Conservation (phyloP, 1,140 invertebrate genomes). For the Leucophenga varia region DNA sequence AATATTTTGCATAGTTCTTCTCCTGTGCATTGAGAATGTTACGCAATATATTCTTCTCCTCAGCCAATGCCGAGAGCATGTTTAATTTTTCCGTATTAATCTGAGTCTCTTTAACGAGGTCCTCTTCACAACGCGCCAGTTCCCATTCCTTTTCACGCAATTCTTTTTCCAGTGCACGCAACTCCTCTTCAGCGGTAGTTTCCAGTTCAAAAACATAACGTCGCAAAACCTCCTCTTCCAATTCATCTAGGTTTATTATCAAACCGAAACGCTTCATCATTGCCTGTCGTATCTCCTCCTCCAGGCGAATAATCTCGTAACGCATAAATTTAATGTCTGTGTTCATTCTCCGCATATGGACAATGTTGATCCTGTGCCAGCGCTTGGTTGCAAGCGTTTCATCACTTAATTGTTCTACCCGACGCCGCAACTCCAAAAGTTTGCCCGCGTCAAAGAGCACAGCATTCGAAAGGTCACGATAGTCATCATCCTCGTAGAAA, state of each 20-base stretch:
- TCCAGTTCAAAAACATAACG: constrained; percentile 61
- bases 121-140: constrained; percentile 49
- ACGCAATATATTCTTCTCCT: constrained; percentile 59
- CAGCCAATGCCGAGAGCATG: constrained; percentile 60
- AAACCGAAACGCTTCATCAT: constrained; percentile 64
- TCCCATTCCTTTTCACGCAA: constrained; percentile 44
- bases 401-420: constrained; percentile 66
- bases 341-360: constrained; percentile 61
- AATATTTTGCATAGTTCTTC: constrained; percentile 47
- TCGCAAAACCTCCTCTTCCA: constrained; percentile 62
- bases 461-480: constrained; percentile 61
- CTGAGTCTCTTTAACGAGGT: constrained; percentile 52
- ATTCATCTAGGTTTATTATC: constrained; percentile 59
- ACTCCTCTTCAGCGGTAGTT: constrained; percentile 57
- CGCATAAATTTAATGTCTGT: constrained; percentile 62
- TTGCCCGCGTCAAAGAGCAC: constrained; percentile 65
- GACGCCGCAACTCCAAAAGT: constrained; percentile 61
- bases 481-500: constrained; percentile 58
- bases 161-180: constrained; percentile 53
- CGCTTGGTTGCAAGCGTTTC: constrained; percentile 64
- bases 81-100: constrained; percentile 63
- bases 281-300: constrained; percentile 58
- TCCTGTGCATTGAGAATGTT: constrained; percentile 55
- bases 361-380: constrained; percentile 61
- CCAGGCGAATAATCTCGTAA: constrained; percentile 57